Evolutionary conservation across 2,888 invertebrate genomes (phyloP).

Genomic region (Crematogaster levior): DNA sequence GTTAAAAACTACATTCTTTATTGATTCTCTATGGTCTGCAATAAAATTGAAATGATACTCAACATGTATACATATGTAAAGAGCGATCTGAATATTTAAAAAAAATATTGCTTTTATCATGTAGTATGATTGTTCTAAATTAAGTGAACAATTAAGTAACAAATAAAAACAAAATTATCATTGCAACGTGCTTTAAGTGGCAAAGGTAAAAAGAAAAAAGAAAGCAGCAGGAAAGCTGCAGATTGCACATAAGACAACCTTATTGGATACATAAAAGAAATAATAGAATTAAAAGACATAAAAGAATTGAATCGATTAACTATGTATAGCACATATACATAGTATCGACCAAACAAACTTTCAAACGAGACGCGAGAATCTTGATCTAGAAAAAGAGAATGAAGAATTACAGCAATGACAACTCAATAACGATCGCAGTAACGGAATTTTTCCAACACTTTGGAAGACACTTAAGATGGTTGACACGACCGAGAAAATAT

Average conservation of each 20-base stretch:
- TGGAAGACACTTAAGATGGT: constrained; percentile 38
- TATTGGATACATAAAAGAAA: neutral
- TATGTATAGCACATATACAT: neutral
- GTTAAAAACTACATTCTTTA: constrained; percentile 11
- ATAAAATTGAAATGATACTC: neutral
- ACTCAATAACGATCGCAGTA: constrained; percentile 2
- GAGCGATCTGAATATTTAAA: neutral
- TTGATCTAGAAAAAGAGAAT: neutral
- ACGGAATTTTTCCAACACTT: constrained; percentile 6
- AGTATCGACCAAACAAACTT: neutral
- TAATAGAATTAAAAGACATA: too few relatives aligned
- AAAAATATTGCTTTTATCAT: neutral
- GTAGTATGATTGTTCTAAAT: neutral
- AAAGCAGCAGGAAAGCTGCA: neutral
- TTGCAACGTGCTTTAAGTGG: neutral
- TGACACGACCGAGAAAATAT: neutral
- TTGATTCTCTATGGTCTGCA: neutral
- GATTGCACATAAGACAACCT: neutral
- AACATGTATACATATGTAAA: neutral
- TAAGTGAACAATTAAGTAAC: neutral
- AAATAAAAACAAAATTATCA: neutral
- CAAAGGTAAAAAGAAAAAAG: neutral
- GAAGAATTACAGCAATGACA: constrained; percentile 14
- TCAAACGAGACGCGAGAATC: constrained; percentile 3
- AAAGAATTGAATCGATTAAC: neutral